Base-by-base conservation (phyloP, 2,888 invertebrate species). In the Apoderus coryli region DNA sequence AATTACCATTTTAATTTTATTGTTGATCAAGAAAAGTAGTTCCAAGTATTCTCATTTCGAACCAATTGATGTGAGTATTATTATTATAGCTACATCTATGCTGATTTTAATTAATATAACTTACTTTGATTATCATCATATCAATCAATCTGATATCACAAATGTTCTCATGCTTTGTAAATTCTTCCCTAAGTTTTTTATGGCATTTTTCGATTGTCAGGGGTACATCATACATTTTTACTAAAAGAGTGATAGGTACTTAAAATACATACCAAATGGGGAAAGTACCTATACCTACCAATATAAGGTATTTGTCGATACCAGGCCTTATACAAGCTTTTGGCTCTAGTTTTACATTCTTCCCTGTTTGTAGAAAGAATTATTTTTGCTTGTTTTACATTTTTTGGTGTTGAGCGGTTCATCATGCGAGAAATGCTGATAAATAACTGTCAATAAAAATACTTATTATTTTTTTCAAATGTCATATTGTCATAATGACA, bases 291-390 rank as follows among this genome's bases (percentile, higher is more conserved):
- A 22, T 64, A 88, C 27, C 13, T 36, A 46, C 90, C 72, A 48
- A 90, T 67, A 54, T 76, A 76, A 4, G 92, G 90, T 38, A 89
- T 67, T 60, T 90, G 85, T 41, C 92, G 75, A 59, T 81, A 86
- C 89, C 92, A 93, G 33, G 89, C 78, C 61, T 80, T 88, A 59
- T 93, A 93, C 31, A 93, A 65, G 56, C 73, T 80, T 5, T 90
- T 53, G 2, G 84, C 90, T 55, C 88, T 69, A 49, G 68, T 67
- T 46, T 70, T 73, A 2, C 90, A 88, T 55, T 92, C 89, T 3
- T 57, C 62, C 25, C 60, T 61, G 53, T 76, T 76, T 30, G 76
- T 46, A 2, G 92, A 93, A 38, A 93, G 64, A 47, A 93, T 67
- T 22, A 92, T 90, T 52, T 76, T 78, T 13, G 84, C 90, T 57